Evolutionary conservation across 1,140 invertebrate species (phyloP).

Genomic region (Spodoptera litura): DNA sequence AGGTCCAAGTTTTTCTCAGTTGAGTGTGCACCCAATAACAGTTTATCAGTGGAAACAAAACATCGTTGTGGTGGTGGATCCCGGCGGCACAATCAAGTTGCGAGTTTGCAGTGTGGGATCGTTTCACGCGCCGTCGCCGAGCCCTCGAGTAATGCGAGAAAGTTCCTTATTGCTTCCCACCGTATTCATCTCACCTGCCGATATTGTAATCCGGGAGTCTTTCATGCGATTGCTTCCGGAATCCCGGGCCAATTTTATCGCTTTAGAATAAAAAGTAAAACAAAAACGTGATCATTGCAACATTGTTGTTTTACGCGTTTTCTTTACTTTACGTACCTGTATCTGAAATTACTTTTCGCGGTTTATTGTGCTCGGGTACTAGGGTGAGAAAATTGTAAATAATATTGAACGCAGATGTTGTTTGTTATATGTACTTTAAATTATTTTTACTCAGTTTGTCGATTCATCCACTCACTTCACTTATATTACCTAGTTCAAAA

Average conservation of each 20-base stretch:
- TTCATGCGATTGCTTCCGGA: conserved; percentile 48
- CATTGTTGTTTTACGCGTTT: conserved; percentile 10
- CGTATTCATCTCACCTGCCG: conserved; percentile 55
- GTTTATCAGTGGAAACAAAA: conserved; percentile 52
- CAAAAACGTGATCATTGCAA: conserved; percentile 8
- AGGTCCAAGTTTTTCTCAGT: conserved; percentile 44
- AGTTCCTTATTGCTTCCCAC: conserved; percentile 58
- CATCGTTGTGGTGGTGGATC: conserved; percentile 37
- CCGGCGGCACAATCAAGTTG: conserved; percentile 48
- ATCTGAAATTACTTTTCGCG: conserved; percentile 15
- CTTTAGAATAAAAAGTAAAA: conserved; percentile 17
- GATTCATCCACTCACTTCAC: no score
- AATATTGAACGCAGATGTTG: no score
- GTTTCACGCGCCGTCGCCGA: conserved; percentile 43
- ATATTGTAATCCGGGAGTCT: conserved; percentile 50
- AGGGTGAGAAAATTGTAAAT: no score
- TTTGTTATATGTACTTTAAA: no score
- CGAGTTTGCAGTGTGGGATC: conserved; percentile 45
- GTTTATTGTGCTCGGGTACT: background rate
- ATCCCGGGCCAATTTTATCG: conserved; percentile 37
- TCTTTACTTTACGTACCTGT: background rate
- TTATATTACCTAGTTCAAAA: no score
- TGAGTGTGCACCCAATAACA: conserved; percentile 53
- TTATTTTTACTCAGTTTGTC: no score
- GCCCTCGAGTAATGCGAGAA: conserved; percentile 46